A percentile compares a stretch with the other conserved stretches of the same genome.
Evolutionary conservation across 2,888 invertebrate genomes (phyloP).

Genomic region (Sussaba pulchella): DNA sequence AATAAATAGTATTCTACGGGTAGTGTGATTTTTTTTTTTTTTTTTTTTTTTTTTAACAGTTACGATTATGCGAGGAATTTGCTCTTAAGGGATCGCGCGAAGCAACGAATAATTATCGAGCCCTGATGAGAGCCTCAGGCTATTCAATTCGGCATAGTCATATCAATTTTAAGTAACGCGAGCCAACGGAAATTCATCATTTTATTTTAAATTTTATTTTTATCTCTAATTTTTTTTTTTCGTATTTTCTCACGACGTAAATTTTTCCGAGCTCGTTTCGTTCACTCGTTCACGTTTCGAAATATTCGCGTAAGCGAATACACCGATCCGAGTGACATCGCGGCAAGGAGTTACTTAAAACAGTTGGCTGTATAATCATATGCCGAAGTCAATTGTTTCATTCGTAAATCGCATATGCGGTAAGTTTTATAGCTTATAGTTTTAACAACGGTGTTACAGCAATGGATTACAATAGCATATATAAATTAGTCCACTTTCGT

Average conservation of each 20-base stretch:
- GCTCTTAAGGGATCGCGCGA: constrained; percentile 36
- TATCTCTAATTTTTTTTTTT: neutral
- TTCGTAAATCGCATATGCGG: constrained; percentile 4
- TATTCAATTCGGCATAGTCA: constrained; percentile 64
- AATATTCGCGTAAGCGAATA: constrained; percentile 14
- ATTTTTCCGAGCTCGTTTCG: constrained; percentile 7
- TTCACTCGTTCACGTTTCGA: constrained; percentile 16
- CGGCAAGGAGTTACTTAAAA: constrained; percentile 66
- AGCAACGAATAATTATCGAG: constrained; percentile 64
- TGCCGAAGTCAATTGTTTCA: constrained; percentile 53
- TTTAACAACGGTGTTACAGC: constrained; percentile 42
- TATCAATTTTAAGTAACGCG: constrained; percentile 70
- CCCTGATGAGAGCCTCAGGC: constrained; percentile 65
- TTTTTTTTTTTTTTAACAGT: neutral
- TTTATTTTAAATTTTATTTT: neutral
- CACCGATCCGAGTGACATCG: constrained; percentile 15
- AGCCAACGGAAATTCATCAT: constrained; percentile 20
- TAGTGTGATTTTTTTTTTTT: constrained; percentile 14
- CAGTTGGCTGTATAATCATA: constrained; percentile 72
- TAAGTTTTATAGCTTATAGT: constrained; percentile 13
- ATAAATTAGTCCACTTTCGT: constrained; percentile 26
- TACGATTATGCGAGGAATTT: constrained; percentile 32
- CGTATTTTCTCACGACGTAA: constrained; percentile 25
- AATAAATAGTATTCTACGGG: constrained; percentile 44
- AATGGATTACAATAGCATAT: constrained; percentile 40